A percentile compares a stretch with the other conserved stretches of the same genome.
Conservation (phyloP, 2,888 invertebrate species). For the Dioctria linearis region DNA sequence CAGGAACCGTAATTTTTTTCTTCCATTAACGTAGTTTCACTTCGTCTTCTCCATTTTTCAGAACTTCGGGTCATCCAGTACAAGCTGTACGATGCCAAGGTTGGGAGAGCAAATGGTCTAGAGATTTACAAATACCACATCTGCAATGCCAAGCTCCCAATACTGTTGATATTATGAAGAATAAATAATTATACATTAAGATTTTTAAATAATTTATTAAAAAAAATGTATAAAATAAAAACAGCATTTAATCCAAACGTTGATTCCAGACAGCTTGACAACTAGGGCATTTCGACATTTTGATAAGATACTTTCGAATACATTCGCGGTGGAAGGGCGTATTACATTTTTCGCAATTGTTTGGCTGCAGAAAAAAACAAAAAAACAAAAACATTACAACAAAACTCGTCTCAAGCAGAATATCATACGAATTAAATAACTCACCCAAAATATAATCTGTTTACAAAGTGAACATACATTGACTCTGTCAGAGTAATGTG, state of each 20-base stretch:
- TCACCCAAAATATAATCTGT: constrained; percentile 63
- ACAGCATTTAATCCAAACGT: constrained; percentile 26
- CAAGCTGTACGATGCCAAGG: neutral
- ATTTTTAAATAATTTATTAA: neutral
- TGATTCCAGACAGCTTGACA: constrained; percentile 62
- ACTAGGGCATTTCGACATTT: constrained; percentile 62
- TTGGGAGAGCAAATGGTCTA: neutral
- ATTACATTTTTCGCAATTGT: constrained; percentile 61
- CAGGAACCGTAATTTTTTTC: too few species aligned
- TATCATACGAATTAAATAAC: neutral
- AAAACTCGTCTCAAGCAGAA: too few species aligned
- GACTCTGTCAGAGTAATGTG: constrained; percentile 61
- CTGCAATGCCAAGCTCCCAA: too few species aligned
- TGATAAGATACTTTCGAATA: constrained; percentile 62
- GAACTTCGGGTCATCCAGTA: too few species aligned
- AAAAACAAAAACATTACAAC: neutral
- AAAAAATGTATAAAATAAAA: neutral
- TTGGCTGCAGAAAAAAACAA: constrained; percentile 59
- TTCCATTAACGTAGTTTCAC: too few species aligned
- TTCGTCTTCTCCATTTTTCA: too few species aligned
- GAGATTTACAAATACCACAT: too few species aligned
- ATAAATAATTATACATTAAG: too few species aligned
- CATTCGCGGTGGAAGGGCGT: constrained; percentile 63
- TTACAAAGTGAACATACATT: constrained; percentile 63
- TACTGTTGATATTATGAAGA: too few species aligned